phyloP scores from a whole-genome alignment of 1,140 invertebrate species.

The Bactericera cockerelli region DNA sequence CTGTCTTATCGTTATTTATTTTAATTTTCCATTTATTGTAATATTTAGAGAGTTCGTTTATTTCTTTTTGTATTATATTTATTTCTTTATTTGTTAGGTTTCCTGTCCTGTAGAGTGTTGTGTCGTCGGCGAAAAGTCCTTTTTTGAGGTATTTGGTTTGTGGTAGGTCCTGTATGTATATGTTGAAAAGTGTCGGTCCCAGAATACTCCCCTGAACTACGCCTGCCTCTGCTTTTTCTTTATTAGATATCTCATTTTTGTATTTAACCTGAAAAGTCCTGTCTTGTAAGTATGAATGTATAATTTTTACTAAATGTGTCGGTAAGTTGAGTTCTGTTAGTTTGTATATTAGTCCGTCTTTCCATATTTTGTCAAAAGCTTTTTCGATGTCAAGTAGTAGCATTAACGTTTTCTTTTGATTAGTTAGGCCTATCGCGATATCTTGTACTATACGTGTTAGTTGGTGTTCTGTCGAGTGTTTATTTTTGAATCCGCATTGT shows the following conservation, averaged over 20 bases:
- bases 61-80: too few relatives aligned
- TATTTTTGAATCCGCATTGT: too few relatives aligned
- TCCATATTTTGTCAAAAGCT: constrained; percentile 28
- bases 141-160: background rate
- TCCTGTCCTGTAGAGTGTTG: constrained; percentile 9
- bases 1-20: too few relatives aligned
- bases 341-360: constrained; percentile 26
- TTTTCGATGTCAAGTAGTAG: constrained; percentile 30
- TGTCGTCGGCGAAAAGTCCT: constrained; percentile 8
- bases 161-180: constrained; percentile 4
- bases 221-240: background rate
- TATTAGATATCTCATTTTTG: background rate
- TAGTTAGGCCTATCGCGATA: constrained; percentile 24
- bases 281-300: background rate
- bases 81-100: constrained; percentile 14
- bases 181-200: constrained; percentile 8
- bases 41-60: too few relatives aligned
- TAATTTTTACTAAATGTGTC: background rate
- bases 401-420: constrained; percentile 22
- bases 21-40: too few relatives aligned
- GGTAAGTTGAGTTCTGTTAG: background rate
- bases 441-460: constrained; percentile 26
- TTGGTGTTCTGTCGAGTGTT: constrained; percentile 27
- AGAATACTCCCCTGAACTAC: constrained; percentile 9
- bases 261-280: constrained; percentile 10